Base-by-base conservation (phyloP, 1,140 invertebrate species). In the Galleria mellonella region DNA sequence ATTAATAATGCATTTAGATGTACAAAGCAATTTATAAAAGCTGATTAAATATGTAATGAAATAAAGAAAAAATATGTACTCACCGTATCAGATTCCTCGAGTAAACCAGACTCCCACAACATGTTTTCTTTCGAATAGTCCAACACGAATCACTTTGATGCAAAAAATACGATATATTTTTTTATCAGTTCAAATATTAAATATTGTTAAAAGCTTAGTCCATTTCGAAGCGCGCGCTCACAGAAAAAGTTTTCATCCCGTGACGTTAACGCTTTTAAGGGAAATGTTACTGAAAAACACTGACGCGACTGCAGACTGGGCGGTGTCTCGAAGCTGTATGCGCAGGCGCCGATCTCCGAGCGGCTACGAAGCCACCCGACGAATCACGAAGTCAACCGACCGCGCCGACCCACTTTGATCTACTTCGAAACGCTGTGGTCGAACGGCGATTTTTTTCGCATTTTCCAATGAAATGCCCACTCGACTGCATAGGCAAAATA, bases 391-490 rank as follows among this genome's bases (percentile, higher is more conserved):
- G 51, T 31, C 52, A 53, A 31, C 65, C 72, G 72, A 75, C 46
- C 64, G 62, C 47, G 43, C 60, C 76, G 76, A 81, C 79, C 79
- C 70, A 83, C 76, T 73, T 83, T 55, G 67, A 51, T 63, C 60
- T 64, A 71, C 72, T 70, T 72, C 62, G 68, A 69, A 73, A 66
- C 66, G 68, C 61, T 66, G 73, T 60, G 73, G 71, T 66, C 68
- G 62, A 67, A 51, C 62, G 50, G 54, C 40, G 59, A 61, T 79
- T 82, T 81, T 72, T 79, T 78, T 75, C 62, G 49, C 68, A 79
- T 79, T 83, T 83, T 83, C 77, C 79, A 68, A 75, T 81, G 74
- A 79, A 83, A 75, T 72, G 17, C 2, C 17, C 6, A 65, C 64
- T 66, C 45, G 40, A 48, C 44, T 39, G 27, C 60, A 61, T 55